Evolutionary conservation across 92 coral and sea anemone genomes (phyloP), one percentile per base, ranked within the genome.

Genomic region (Pocillopora meandrina): DNA sequence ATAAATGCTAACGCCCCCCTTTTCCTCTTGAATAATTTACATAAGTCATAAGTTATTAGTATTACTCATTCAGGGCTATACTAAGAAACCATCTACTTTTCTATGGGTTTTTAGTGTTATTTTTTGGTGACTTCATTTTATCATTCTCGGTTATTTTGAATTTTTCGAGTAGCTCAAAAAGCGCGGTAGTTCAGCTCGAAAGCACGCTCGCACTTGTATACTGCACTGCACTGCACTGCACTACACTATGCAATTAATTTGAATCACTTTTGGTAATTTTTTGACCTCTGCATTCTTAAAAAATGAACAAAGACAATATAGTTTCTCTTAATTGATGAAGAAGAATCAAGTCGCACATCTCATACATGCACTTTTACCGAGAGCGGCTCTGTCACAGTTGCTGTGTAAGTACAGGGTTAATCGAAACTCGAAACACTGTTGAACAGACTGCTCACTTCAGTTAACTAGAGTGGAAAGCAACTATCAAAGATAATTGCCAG

Each of bases 271-370:
- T 64, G 21, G 68, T 18, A 19, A n/a, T 19, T 19, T 64, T 64
- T 64, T 64, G 20, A 64, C 68, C 23, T 3, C 20, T 64, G 68
- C 10, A 64, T 64, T 64, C 68, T 64, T 64, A 64, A 19, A 62
- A 64, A 64, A 64, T 64, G 68, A 64, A 62, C 66, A 62, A 62
- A 62, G 66, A 62, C 68, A 64, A 11, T 64, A 64, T 64, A 2
- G 18, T 64, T 64, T 15, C 21, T 12, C 9, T 3, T 16, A 8
- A 62, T 1, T 8, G 26, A 23, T 23, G 26, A 23, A 23, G 66
- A 62, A 62, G 66, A 62, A 62, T 17, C 66, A 62, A 13, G 65
- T 62, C 8, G 23, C 66, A 62, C 66, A 62, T 62, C 66, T 62
- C 8, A 62, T 62, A 62, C 8, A 62, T 64, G 26, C 26, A 23